Percentiles rank a stretch among this genome's conserved stretches.
Evolutionary conservation across 2,113 vertebrate species (phyloP).

Genomic region (Neotoma lepida): DNA sequence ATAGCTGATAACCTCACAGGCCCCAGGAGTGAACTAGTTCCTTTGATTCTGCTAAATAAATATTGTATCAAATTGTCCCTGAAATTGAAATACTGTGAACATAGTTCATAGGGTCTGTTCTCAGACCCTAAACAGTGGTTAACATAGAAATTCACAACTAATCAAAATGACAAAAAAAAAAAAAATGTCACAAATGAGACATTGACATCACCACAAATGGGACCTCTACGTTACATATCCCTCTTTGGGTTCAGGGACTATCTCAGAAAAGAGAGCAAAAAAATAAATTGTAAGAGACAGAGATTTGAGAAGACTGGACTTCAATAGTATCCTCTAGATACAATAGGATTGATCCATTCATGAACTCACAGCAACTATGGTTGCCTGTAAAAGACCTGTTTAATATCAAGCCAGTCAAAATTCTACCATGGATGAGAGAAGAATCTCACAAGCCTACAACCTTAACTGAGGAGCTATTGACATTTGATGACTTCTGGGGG

Average conservation of each 20-base stretch:
- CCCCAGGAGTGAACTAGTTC: neutral
- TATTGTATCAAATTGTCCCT: neutral
- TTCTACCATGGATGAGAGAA: neutral
- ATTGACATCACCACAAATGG: neutral
- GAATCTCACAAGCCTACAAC: neutral
- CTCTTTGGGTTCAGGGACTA: neutral
- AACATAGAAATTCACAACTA: neutral
- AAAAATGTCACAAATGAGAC: too few species aligned
- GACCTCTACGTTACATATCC: neutral
- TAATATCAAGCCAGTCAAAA: neutral
- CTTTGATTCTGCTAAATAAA: neutral
- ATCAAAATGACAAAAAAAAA: neutral
- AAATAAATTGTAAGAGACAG: neutral
- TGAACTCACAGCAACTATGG: neutral
- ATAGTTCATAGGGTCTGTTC: neutral
- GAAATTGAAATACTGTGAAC: neutral
- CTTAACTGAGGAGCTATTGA: neutral
- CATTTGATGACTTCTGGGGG: neutral
- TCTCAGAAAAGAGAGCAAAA: neutral
- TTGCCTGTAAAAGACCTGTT: neutral
- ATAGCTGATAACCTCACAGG: neutral
- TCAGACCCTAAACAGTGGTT: neutral
- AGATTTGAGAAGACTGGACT: neutral
- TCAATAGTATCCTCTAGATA: neutral
- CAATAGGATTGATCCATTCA: neutral